phyloP scores from a whole-genome alignment of 2,797 vertebrate genomes.

The Dipus sagitta region DNA sequence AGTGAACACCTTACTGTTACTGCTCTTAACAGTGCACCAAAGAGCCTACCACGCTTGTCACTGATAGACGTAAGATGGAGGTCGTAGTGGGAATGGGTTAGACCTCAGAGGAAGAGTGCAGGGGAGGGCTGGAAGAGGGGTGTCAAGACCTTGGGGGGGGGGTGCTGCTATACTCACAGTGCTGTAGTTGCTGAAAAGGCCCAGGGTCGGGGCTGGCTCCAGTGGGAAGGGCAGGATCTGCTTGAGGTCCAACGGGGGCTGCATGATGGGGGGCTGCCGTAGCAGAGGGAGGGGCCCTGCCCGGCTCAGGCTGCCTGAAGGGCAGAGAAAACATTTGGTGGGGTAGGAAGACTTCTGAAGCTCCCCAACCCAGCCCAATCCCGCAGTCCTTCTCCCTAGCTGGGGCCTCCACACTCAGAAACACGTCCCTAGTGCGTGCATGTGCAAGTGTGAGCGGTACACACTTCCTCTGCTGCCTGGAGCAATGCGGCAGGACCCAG shows the following conservation, averaged over 20 bases:
- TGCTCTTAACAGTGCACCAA: neutral
- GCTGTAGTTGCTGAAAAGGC: constrained; percentile 94
- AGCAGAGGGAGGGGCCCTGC: constrained; percentile 92
- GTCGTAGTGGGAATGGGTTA: neutral
- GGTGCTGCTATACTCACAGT: constrained; percentile 87
- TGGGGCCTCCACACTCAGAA: neutral
- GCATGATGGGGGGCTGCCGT: constrained; percentile 91
- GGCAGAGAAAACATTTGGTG: constrained; percentile 71
- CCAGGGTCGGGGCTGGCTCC: constrained; percentile 92
- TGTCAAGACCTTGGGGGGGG: neutral
- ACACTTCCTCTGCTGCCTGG: constrained; percentile 49
- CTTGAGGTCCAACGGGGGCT: constrained; percentile 95
- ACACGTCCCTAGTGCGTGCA: neutral
- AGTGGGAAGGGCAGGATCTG: constrained; percentile 94
- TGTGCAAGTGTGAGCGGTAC: neutral
- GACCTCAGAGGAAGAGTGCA: neutral
- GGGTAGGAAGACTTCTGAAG: constrained; percentile 8
- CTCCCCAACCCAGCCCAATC: neutral
- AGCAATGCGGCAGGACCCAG: constrained; percentile 21
- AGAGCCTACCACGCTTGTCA: neutral
- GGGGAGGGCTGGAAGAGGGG: neutral
- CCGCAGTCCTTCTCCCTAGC: neutral
- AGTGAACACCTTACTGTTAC: neutral
- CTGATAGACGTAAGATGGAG: neutral
- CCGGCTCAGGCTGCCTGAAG: constrained; percentile 94